phyloP scores from a whole-genome alignment of 2,888 invertebrate species.

The Dryococelus australis region DNA sequence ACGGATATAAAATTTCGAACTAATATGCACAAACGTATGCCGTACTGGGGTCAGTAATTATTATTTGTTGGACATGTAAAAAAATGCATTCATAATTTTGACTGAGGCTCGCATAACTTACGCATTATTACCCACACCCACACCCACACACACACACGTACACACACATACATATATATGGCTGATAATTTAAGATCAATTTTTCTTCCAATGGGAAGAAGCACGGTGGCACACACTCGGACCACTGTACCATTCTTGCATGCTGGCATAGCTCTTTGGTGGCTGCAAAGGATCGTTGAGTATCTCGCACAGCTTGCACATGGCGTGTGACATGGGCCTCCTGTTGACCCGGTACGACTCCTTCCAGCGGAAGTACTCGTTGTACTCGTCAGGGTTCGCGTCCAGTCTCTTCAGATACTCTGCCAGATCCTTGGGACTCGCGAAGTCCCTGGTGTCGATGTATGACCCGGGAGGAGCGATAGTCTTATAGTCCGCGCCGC shows the following conservation, averaged over 20 bases:
- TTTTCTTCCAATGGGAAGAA: not conserved
- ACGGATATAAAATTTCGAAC: too few relatives aligned
- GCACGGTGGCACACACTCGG: not conserved
- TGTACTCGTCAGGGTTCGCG: constrained; percentile 40
- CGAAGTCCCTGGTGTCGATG: too few relatives aligned
- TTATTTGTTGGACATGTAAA: too few relatives aligned
- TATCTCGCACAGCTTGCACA: constrained; percentile 41
- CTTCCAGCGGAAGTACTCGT: constrained; percentile 24
- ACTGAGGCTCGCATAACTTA: too few relatives aligned
- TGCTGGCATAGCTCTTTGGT: constrained; percentile 27
- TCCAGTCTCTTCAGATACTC: constrained; percentile 42
- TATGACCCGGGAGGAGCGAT: constrained; percentile 37
- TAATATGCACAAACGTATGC: too few relatives aligned
- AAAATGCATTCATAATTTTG: too few relatives aligned
- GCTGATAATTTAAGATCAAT: not conserved
- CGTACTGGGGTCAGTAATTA: too few relatives aligned
- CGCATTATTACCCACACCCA: too few relatives aligned
- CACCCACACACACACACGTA: too few relatives aligned
- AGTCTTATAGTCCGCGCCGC: constrained; percentile 41
- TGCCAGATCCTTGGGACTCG: constrained; percentile 40
- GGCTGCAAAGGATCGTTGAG: constrained; percentile 38
- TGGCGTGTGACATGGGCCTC: too few relatives aligned
- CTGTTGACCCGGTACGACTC: too few relatives aligned
- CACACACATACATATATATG: too few relatives aligned
- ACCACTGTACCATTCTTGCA: not conserved